These are phyloP conservation scores for Azorinus chamasolen DNA, from an alignment of 2,888 invertebrate species.

Conservation along the genomic window DNA sequence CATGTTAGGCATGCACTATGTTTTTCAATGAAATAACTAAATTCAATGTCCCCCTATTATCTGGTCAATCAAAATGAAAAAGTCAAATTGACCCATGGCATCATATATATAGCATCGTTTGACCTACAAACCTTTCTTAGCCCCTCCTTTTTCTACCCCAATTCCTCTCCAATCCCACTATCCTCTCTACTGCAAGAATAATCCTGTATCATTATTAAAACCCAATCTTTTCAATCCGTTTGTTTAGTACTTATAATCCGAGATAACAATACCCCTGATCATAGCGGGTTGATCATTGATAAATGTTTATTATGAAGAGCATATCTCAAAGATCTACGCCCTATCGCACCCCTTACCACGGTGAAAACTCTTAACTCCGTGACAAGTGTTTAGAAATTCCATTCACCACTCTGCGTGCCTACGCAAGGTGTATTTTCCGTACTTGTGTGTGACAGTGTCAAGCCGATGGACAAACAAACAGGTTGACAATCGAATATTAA, in stretches of 20 bases:
- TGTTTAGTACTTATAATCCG: constrained; percentile 45
- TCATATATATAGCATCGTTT: too few relatives aligned
- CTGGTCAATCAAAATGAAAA: background rate
- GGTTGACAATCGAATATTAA: constrained; percentile 12
- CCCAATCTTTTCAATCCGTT: constrained; percentile 48
- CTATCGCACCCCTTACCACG: constrained; percentile 20
- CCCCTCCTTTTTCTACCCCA: constrained; percentile 7
- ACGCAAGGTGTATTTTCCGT: constrained; percentile 2
- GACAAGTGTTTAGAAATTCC: constrained; percentile 1
- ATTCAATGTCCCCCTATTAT: too few relatives aligned
- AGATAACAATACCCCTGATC: constrained; percentile 27
- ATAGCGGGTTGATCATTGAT: background rate
- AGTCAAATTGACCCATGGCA: background rate
- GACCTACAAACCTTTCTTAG: background rate
- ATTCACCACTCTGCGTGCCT: background rate
- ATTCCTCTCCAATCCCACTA: background rate
- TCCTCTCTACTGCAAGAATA: constrained; percentile 35
- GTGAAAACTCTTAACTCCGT: background rate
- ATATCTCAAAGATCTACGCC: constrained; percentile 6
- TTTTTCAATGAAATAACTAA: too few relatives aligned
- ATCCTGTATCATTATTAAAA: constrained; percentile 47
- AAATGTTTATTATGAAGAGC: constrained; percentile 1
- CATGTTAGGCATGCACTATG: constrained; percentile 21
- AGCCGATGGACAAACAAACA: constrained; percentile 23
- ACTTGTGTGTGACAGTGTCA: background rate